Percentiles rank a stretch among this genome's conserved stretches.
Conservation (phyloP, 1,140 invertebrate species). For the Drosophila micromelanica region DNA sequence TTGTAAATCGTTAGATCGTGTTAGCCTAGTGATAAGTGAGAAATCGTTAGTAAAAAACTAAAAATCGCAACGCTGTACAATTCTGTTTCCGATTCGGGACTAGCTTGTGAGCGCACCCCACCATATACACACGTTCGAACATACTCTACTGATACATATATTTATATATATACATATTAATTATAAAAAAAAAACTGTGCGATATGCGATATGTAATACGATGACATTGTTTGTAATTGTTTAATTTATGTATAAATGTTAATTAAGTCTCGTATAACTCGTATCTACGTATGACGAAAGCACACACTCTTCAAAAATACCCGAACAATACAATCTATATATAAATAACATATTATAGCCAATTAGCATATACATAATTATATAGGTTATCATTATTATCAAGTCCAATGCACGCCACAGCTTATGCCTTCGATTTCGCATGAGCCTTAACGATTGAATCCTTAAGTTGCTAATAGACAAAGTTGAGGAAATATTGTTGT, state of each 20-base stretch:
- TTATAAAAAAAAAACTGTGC: constrained; percentile 19
- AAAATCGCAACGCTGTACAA: constrained; percentile 57
- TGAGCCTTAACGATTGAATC: constrained; percentile 25
- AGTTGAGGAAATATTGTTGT: constrained; percentile 30
- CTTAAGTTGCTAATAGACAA: constrained; percentile 19
- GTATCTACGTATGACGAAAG: constrained; percentile 21
- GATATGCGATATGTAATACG: constrained; percentile 39
- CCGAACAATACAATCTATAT: constrained; percentile 31
- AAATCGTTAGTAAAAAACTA: constrained; percentile 24
- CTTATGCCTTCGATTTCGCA: constrained; percentile 58
- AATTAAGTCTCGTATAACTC: constrained; percentile 53
- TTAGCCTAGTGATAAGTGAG: constrained; percentile 64
- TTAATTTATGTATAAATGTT: constrained; percentile 75
- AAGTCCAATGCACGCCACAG: constrained; percentile 25
- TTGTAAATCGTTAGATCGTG: constrained; percentile 62
- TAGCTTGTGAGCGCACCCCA: constrained; percentile 58
- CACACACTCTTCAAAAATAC: constrained; percentile 8
- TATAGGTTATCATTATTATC: constrained; percentile 29
- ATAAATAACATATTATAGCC: not conserved
- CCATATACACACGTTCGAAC: constrained; percentile 43
- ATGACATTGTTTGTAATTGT: constrained; percentile 72
- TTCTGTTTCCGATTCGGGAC: constrained; percentile 61
- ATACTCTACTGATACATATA: constrained; percentile 12
- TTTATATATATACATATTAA: constrained; percentile 27
- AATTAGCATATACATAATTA: constrained; percentile 21